phyloP scores from a whole-genome alignment of 1,140 invertebrate species.

The Drosophila rhopaloa region DNA sequence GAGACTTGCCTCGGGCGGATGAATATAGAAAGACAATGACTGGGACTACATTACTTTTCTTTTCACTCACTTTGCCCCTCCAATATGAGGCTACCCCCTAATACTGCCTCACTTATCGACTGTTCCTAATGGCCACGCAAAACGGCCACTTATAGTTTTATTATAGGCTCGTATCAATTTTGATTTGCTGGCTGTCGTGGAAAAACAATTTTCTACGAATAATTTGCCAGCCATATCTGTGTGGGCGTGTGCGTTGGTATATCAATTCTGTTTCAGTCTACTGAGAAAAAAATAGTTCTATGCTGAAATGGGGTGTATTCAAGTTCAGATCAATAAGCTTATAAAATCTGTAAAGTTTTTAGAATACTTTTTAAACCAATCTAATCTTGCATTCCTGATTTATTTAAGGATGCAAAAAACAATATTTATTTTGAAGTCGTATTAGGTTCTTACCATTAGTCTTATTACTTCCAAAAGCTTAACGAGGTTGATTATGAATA shows the following conservation, averaged over 20 bases:
- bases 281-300: constrained; percentile 9
- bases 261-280: constrained; percentile 14
- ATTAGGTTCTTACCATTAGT: too few species aligned
- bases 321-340: too few species aligned
- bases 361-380: too few species aligned
- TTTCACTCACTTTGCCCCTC: neutral
- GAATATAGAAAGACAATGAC: constrained; percentile 47
- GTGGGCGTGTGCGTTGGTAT: constrained; percentile 39
- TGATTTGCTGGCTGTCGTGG: constrained; percentile 53
- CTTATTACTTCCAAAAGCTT: too few species aligned
- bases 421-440: too few species aligned
- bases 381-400: too few species aligned
- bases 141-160: constrained; percentile 80
- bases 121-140: constrained; percentile 64
- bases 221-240: constrained; percentile 56
- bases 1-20: constrained; percentile 34
- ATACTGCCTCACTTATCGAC: constrained; percentile 50
- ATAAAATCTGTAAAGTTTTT: too few species aligned
- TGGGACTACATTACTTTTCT: constrained; percentile 13
- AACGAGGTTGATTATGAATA: too few species aligned
- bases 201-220: constrained; percentile 66
- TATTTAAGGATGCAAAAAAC: too few species aligned
- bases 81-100: neutral
- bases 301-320: too few species aligned
- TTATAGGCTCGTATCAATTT: constrained; percentile 66